Percentiles rank a stretch among this genome's conserved stretches.
phyloP scores from a whole-genome alignment of 2,888 invertebrate species.

The Orthosia gothica region DNA sequence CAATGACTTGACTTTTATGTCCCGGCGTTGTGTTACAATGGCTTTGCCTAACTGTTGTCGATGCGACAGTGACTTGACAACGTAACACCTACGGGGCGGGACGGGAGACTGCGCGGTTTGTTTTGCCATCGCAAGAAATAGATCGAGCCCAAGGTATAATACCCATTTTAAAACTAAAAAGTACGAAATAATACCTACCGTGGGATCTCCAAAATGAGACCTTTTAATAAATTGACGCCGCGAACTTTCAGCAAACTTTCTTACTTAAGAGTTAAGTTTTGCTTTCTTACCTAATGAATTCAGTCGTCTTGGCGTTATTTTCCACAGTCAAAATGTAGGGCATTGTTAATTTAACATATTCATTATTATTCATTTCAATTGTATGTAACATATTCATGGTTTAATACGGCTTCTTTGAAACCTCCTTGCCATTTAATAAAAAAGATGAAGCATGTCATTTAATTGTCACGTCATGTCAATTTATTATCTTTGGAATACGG shows the following conservation, averaged over 20 bases:
- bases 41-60: conserved; percentile 4
- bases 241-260: conserved; percentile 26
- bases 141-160: too few species aligned
- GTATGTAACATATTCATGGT: too few species aligned
- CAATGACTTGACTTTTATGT: conserved; percentile 31
- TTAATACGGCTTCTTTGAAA: too few species aligned
- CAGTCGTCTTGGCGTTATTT: conserved; percentile 9
- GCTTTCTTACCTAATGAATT: conserved; percentile 17
- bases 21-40: conserved; percentile 8
- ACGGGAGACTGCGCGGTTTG: conserved; percentile 7
- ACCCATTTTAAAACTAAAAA: neutral
- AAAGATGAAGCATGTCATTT: too few species aligned
- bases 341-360: too few species aligned
- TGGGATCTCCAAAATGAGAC: conserved; percentile 4
- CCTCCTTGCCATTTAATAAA: too few species aligned
- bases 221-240: conserved; percentile 23
- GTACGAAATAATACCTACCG: neutral
- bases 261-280: conserved; percentile 26
- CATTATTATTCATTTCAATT: too few species aligned
- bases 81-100: conserved; percentile 16
- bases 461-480: too few species aligned
- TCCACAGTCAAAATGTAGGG: neutral
- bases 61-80: conserved; percentile 33
- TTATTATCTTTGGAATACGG: too few species aligned
- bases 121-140: neutral